These are phyloP conservation scores for Melieria crassipennis DNA, from an alignment of 2,888 invertebrate genomes.

Conservation along the genomic window DNA sequence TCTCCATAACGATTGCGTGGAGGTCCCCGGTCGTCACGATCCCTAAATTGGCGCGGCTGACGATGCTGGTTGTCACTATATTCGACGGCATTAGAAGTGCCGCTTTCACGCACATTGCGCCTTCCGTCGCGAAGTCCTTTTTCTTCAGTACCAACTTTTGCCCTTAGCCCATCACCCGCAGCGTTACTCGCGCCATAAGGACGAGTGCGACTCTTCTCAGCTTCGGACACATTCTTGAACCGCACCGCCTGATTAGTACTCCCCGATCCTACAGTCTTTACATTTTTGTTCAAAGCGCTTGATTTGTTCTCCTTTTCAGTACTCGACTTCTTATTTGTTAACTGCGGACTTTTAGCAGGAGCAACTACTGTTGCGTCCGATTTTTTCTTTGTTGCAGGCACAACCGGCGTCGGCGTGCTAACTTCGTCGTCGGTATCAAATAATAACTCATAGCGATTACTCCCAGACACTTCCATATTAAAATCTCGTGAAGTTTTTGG, in stretches of 20 bases:
- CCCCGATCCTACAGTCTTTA: conserved; percentile 34
- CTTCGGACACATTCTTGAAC: neutral
- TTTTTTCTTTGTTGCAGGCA: conserved; percentile 46
- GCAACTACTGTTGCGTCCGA: conserved; percentile 42
- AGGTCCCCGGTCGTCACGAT: conserved; percentile 65
- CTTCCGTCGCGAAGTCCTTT: conserved; percentile 46
- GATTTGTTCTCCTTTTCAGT: conserved; percentile 62
- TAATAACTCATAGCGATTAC: conserved; percentile 63
- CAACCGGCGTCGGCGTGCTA: conserved; percentile 23
- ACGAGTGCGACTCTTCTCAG: conserved; percentile 9
- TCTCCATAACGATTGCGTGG: conserved; percentile 60
- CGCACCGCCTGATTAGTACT: neutral
- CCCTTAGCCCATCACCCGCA: conserved; percentile 15
- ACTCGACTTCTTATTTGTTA: conserved; percentile 39
- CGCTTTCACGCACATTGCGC: conserved; percentile 68
- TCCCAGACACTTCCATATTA: conserved; percentile 59
- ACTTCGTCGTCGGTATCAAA: conserved; percentile 60
- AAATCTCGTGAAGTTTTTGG: neutral
- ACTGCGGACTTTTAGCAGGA: conserved; percentile 23
- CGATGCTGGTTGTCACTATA: conserved; percentile 65
- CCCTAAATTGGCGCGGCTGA: conserved; percentile 59
- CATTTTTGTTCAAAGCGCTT: conserved; percentile 54
- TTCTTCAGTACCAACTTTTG: conserved; percentile 4
- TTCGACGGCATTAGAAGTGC: conserved; percentile 66
- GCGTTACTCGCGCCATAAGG: conserved; percentile 13